Evolutionary conservation across 2,888 invertebrate species (phyloP).

Genomic region (Enoplolaimus lenunculus): DNA sequence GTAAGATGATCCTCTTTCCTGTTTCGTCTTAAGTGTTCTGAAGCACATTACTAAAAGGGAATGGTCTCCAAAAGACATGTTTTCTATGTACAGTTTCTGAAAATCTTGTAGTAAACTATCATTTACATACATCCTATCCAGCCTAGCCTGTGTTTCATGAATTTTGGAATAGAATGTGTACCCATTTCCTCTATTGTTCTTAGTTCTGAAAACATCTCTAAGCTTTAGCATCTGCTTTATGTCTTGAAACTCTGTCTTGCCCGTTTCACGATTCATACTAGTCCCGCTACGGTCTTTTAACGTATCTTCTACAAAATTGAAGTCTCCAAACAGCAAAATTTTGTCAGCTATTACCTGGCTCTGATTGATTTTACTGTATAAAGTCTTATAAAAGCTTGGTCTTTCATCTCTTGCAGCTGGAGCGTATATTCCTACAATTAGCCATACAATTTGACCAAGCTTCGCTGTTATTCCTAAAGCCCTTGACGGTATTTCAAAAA

Average conservation of each 20-base stretch:
- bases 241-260: background rate
- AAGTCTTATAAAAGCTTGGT: background rate
- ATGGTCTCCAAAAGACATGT: background rate
- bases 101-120: background rate
- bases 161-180: background rate
- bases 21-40: too few species aligned
- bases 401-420: conserved; percentile 9
- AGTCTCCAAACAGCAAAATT: background rate
- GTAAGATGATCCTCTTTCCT: background rate
- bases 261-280: background rate
- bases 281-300: background rate
- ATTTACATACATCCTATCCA: conserved; percentile 11
- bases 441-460: background rate
- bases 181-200: background rate
- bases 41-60: background rate
- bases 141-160: background rate
- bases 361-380: background rate
- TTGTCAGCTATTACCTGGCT: background rate
- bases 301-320: conserved; percentile 4
- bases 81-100: background rate
- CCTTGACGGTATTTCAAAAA: conserved; percentile 1
- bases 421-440: background rate
- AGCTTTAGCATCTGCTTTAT: background rate
- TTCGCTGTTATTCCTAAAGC: background rate
- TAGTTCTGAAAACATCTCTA: background rate